Conservation (phyloP, 1,140 invertebrate species). For the Drosophila bocki region DNA sequence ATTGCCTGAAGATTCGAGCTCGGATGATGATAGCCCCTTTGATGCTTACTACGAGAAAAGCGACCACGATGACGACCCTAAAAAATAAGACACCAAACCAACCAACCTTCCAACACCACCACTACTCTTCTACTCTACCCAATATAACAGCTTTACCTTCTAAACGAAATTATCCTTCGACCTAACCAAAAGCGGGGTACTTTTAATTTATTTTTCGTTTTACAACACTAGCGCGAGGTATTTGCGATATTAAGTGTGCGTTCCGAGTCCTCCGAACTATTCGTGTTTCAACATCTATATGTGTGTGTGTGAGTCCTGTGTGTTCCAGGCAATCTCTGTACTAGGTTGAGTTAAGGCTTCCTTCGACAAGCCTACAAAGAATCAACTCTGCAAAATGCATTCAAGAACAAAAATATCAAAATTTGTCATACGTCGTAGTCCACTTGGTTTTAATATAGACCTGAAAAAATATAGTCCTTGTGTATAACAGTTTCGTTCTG, state of each 20-base stretch:
- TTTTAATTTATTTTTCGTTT: conserved; percentile 17
- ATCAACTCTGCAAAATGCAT: neutral
- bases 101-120: conserved; percentile 26
- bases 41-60: conserved; percentile 83
- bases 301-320: conserved; percentile 28
- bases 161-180: conserved; percentile 26
- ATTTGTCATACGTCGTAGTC: conserved; percentile 9
- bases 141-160: conserved; percentile 27
- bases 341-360: conserved; percentile 9
- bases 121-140: conserved; percentile 30
- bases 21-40: conserved; percentile 84
- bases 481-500: conserved; percentile 35
- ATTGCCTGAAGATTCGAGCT: conserved; percentile 84
- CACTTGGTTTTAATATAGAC: conserved; percentile 3
- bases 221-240: conserved; percentile 61
- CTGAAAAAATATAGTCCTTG: conserved; percentile 12
- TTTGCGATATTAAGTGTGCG: conserved; percentile 46
- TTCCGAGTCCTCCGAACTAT: conserved; percentile 14
- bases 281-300: conserved; percentile 27
- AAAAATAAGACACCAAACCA: conserved; percentile 58
- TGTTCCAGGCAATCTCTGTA: conserved; percentile 66
- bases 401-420: conserved; percentile 2
- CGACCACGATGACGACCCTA: conserved; percentile 72
- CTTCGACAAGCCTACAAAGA: neutral
- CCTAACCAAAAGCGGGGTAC: conserved; percentile 29